Evolutionary conservation across 2,113 vertebrate species (phyloP).

Genomic region (Anoplopoma fimbria): DNA sequence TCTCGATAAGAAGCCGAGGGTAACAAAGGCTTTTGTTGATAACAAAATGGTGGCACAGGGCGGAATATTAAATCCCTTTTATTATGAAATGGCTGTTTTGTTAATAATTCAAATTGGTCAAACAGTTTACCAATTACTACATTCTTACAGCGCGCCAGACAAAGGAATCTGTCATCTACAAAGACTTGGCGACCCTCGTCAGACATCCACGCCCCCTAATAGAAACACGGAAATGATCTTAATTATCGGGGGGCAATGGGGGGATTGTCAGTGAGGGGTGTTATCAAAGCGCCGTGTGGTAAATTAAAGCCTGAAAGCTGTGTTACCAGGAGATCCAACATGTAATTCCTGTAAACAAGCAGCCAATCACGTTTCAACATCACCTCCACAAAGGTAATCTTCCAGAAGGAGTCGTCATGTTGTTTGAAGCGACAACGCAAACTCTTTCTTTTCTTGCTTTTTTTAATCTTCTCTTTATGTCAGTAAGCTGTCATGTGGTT

Average conservation of each 20-base stretch:
- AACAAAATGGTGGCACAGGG: slow-evolving; percentile 60
- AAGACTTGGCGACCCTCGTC: slow-evolving; percentile 34
- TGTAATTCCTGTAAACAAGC: slow-evolving; percentile 26
- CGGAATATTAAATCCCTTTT: slow-evolving; percentile 72
- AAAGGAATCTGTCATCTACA: slow-evolving; percentile 51
- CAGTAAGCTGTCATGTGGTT: slow-evolving; percentile 44
- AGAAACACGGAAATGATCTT: slow-evolving; percentile 48
- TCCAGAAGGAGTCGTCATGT: slow-evolving; percentile 18
- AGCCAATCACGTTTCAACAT: slow-evolving; percentile 8
- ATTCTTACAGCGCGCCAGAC: slow-evolving; percentile 33
- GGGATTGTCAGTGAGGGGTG: slow-evolving; percentile 14
- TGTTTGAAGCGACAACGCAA: slow-evolving; percentile 10
- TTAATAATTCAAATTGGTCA: slow-evolving; percentile 74
- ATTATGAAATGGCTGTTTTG: slow-evolving; percentile 70
- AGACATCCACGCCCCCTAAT: slow-evolving; percentile 12
- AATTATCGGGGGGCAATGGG: slow-evolving; percentile 30
- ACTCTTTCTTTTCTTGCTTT: not conserved
- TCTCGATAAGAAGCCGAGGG: slow-evolving; percentile 70
- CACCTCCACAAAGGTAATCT: slow-evolving; percentile 20
- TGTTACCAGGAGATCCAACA: not conserved
- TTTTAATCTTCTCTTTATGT: not conserved
- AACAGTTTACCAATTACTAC: slow-evolving; percentile 68
- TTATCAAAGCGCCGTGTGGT: slow-evolving; percentile 4
- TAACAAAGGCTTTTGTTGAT: slow-evolving; percentile 73
- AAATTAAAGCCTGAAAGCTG: slow-evolving; percentile 18